A percentile compares a stretch with the other conserved stretches of the same genome.
phyloP scores from a whole-genome alignment of 2,113 vertebrate genomes.

The Nyctereutes procyonoides region DNA sequence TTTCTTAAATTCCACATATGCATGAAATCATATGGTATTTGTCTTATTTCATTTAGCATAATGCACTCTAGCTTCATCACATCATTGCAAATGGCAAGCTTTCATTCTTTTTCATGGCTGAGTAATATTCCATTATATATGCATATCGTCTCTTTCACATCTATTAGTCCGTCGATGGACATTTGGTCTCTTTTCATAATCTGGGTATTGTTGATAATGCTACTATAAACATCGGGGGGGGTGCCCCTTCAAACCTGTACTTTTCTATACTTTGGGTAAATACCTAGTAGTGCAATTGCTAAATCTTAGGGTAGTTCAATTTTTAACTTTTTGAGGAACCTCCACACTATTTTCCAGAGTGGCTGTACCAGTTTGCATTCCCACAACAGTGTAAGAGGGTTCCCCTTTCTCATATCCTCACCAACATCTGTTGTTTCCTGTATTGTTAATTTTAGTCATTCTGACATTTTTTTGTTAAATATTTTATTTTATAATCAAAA shows the following conservation, averaged over 20 bases:
- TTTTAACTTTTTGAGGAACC: not conserved
- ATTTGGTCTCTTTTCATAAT: not conserved
- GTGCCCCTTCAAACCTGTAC: not conserved
- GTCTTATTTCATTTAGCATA: not conserved
- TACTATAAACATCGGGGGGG: not conserved
- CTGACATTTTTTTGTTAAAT: constrained; percentile 52
- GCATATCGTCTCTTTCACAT: not conserved
- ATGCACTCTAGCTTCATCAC: not conserved
- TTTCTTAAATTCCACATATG: not conserved
- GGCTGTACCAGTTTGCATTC: not conserved
- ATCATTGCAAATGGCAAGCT: not conserved
- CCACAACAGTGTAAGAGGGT: not conserved
- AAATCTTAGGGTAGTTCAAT: not conserved
- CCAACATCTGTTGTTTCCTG: not conserved
- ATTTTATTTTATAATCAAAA: constrained; percentile 84
- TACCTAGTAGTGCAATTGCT: not conserved
- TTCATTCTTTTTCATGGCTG: not conserved
- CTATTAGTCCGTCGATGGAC: not conserved
- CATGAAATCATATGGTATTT: not conserved
- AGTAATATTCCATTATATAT: not conserved
- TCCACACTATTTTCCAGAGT: not conserved
- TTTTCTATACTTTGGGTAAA: not conserved
- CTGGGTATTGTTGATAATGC: not conserved
- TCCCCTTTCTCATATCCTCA: not conserved
- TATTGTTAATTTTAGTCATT: not conserved